Percentiles rank a stretch among this genome's conserved stretches.
Conservation (phyloP, 30 jellyfish, hydroid and myxozoan species). For the Aurelia sp. region DNA sequence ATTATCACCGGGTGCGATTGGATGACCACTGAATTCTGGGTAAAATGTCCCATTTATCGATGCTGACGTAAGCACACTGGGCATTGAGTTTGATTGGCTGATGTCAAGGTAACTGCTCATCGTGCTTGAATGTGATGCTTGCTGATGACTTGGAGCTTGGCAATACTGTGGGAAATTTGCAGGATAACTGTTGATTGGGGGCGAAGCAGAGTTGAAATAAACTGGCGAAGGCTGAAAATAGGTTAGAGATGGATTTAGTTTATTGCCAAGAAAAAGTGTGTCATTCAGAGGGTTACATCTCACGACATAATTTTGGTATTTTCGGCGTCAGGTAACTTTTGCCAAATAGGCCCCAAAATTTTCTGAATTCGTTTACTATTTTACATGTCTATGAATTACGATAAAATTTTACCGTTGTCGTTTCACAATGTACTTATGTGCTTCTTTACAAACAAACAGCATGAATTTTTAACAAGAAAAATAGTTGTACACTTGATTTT, state of each 20-base stretch:
- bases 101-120: slow-evolving; percentile 49
- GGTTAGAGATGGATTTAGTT: background rate
- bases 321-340: no score
- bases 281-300: no score
- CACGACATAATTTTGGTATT: no score
- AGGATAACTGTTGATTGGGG: slow-evolving; percentile 42
- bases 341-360: no score
- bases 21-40: slow-evolving; percentile 54
- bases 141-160: slow-evolving; percentile 50
- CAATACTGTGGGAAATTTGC: slow-evolving; percentile 46
- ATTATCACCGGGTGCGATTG: slow-evolving; percentile 20
- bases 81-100: slow-evolving; percentile 26
- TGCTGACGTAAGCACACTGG: slow-evolving; percentile 27
- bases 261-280: no score
- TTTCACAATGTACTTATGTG: no score
- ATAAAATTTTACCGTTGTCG: no score
- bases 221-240: slow-evolving; percentile 49
- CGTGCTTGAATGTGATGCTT: slow-evolving; percentile 30
- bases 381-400: no score
- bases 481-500: no score
- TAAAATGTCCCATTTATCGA: slow-evolving; percentile 35
- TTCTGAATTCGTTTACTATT: no score
- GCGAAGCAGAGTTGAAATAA: slow-evolving; percentile 43
- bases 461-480: no score
- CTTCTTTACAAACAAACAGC: no score